Percentiles rank a stretch among this genome's conserved stretches.
These are phyloP conservation scores for Nyleta sp. DNA, from an alignment of 2,888 invertebrate genomes.

Conservation along the genomic window DNA sequence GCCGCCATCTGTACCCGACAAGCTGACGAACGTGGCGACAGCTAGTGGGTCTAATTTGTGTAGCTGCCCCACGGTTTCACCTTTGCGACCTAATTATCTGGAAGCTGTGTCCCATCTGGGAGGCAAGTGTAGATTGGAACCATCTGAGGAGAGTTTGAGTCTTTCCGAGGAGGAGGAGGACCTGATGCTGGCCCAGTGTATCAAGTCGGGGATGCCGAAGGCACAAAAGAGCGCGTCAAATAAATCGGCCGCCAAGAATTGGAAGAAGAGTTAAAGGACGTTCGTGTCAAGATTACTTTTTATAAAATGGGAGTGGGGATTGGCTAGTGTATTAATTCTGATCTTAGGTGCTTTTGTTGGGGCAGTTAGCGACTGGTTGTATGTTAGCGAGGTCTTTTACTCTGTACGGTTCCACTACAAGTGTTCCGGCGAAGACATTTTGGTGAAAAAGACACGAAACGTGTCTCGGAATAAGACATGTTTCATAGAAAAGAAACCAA, in stretches of 20 bases:
- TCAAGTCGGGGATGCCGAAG: slow-evolving; percentile 85
- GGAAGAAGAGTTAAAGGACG: slow-evolving; percentile 47
- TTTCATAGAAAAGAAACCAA: too few relatives aligned
- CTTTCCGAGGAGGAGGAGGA: slow-evolving; percentile 84
- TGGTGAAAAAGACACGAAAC: too few relatives aligned
- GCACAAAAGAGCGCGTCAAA: slow-evolving; percentile 73
- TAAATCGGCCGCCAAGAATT: slow-evolving; percentile 18
- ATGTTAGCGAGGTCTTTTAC: background rate
- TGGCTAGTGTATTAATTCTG: slow-evolving; percentile 18
- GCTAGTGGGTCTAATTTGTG: slow-evolving; percentile 53
- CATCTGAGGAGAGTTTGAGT: slow-evolving; percentile 86
- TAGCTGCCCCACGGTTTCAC: slow-evolving; percentile 58
- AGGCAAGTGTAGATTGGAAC: slow-evolving; percentile 31
- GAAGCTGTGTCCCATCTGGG: slow-evolving; percentile 10
- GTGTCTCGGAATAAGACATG: too few relatives aligned
- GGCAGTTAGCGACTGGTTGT: slow-evolving; percentile 15
- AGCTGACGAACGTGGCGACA: slow-evolving; percentile 46
- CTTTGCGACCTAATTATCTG: slow-evolving; percentile 53
- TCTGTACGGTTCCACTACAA: too few relatives aligned
- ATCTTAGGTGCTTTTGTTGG: slow-evolving; percentile 35
- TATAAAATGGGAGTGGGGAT: background rate
- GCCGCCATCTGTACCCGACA: slow-evolving; percentile 61
- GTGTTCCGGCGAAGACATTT: too few relatives aligned
- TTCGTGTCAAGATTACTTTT: background rate
- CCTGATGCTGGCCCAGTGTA: slow-evolving; percentile 87